A percentile compares a stretch with the other conserved stretches of the same genome.
These are phyloP conservation scores for Tetramorium bicarinatum DNA, from an alignment of 2,888 invertebrate genomes.

Conservation along the genomic window DNA sequence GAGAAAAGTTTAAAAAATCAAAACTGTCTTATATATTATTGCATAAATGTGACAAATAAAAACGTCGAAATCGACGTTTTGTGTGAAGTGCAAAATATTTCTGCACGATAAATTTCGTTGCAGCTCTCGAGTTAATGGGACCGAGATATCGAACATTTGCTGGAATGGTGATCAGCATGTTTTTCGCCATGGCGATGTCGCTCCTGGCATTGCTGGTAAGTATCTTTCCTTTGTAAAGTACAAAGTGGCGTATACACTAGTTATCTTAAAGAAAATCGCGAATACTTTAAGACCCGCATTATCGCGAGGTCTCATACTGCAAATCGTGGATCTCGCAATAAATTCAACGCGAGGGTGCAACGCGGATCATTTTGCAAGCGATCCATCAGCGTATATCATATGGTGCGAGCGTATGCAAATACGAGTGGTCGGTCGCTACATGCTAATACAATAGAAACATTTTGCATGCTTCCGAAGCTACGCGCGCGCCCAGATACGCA, in stretches of 20 bases:
- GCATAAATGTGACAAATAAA: background rate
- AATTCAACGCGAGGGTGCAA: slow-evolving; percentile 42
- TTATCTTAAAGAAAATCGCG: background rate
- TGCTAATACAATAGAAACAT: slow-evolving; percentile 47
- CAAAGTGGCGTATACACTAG: background rate
- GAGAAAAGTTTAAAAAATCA: background rate
- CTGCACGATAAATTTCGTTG: slow-evolving; percentile 51
- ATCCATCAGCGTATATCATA: slow-evolving; percentile 43
- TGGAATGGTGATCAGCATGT: slow-evolving; percentile 90
- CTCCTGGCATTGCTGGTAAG: slow-evolving; percentile 88
- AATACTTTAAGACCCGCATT: background rate
- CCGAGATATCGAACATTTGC: slow-evolving; percentile 89
- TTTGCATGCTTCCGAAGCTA: background rate
- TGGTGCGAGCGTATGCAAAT: slow-evolving; percentile 45
- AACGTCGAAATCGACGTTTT: background rate
- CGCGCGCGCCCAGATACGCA: background rate
- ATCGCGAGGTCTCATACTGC: background rate
- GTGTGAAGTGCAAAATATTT: background rate
- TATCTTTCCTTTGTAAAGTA: slow-evolving; percentile 18
- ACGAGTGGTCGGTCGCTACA: slow-evolving; percentile 26
- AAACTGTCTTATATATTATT: background rate
- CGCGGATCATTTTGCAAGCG: slow-evolving; percentile 47
- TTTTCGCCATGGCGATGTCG: slow-evolving; percentile 90
- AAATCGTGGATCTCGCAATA: background rate
- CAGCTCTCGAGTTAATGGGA: slow-evolving; percentile 89